Evolutionary conservation across 2,888 invertebrate species (phyloP).

Genomic region (Caenorhabditis sulstoni): DNA sequence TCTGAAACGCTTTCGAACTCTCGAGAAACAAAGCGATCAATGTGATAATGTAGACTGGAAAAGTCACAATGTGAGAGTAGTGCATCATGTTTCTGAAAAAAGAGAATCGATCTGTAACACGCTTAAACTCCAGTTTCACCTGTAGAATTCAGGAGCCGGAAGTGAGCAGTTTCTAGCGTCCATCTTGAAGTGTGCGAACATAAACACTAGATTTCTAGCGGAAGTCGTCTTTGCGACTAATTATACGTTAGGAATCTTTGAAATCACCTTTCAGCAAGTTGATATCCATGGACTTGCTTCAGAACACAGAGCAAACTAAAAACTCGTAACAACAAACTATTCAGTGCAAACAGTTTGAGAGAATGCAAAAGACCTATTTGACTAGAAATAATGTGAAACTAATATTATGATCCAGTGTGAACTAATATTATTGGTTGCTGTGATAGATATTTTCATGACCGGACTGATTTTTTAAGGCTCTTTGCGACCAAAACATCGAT

Average conservation of each 20-base stretch:
- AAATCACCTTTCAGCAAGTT: too few relatives aligned
- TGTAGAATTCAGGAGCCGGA: conserved; percentile 22
- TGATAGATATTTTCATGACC: too few relatives aligned
- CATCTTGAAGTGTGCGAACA: not conserved
- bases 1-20: conserved; percentile 12
- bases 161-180: conserved; percentile 13
- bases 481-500: too few relatives aligned
- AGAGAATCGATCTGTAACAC: not conserved
- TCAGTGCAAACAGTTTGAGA: too few relatives aligned
- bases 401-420: too few relatives aligned
- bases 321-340: too few relatives aligned
- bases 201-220: not conserved
- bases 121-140: not conserved
- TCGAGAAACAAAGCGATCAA: conserved; percentile 17
- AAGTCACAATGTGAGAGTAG: conserved; percentile 24
- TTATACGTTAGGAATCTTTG: not conserved
- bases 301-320: too few relatives aligned
- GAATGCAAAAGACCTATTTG: too few relatives aligned
- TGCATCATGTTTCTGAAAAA: conserved; percentile 28
- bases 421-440: too few relatives aligned
- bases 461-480: too few relatives aligned
- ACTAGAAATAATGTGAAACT: too few relatives aligned
- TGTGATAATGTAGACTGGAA: conserved; percentile 19
- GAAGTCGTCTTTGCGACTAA: not conserved
- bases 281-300: too few relatives aligned